phyloP scores from a whole-genome alignment of 2,113 vertebrate genomes.

The Dicentrarchus labrax region DNA sequence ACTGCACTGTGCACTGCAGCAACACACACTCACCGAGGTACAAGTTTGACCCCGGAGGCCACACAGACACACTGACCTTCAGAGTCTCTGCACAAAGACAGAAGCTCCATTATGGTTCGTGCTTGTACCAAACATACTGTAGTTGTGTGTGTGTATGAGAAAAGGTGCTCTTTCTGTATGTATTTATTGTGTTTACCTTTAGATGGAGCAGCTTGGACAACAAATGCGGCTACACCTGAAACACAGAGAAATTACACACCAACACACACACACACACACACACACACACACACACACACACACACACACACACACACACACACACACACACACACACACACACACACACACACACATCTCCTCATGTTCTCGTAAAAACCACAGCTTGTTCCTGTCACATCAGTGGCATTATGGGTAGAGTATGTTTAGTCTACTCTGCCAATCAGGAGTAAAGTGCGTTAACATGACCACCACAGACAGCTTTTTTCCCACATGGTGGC shows the following conservation, averaged over 20 bases:
- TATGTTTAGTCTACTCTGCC: conserved; percentile 19
- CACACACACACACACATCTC: conserved; percentile 1
- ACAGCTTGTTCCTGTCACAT: conserved; percentile 33
- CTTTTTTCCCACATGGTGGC: conserved; percentile 32
- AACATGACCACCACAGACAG: conserved; percentile 22
- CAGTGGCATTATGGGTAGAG: conserved; percentile 5
- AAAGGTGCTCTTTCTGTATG: not conserved
- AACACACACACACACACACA: conserved; percentile 16
- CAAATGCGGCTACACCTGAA: conserved; percentile 66
- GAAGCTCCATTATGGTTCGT: not conserved
- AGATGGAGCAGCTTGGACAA: conserved; percentile 21
- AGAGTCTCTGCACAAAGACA: conserved; percentile 49
- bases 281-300: conserved; percentile 33
- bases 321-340: conserved; percentile 9
- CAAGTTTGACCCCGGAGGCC: conserved; percentile 69
- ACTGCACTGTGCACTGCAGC: conserved; percentile 61
- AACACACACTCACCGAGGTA: conserved; percentile 67
- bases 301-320: conserved; percentile 44
- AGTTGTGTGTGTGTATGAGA: not conserved
- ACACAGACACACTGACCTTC: conserved; percentile 50
- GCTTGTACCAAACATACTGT: not conserved
- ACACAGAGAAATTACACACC: conserved; percentile 45
- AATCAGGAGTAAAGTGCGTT: conserved; percentile 29
- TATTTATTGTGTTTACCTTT: conserved; percentile 44
- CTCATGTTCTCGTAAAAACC: not conserved